Evolutionary conservation across 2,113 vertebrate species (phyloP).

Genomic region (Zapus hudsonius): DNA sequence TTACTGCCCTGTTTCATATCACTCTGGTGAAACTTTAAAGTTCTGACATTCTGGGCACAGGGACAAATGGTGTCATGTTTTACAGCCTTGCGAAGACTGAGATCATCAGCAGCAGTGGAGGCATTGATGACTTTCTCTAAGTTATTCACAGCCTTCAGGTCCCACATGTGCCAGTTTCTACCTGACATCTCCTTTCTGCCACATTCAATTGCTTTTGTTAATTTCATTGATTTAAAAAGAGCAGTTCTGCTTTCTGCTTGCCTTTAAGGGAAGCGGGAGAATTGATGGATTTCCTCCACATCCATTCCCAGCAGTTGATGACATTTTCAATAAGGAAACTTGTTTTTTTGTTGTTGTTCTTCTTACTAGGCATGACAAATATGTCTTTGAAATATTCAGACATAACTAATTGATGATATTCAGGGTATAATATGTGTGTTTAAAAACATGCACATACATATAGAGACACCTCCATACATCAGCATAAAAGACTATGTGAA

Average conservation of each 20-base stretch:
- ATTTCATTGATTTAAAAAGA: slow-evolving; percentile 75
- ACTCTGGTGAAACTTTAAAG: slow-evolving; percentile 1
- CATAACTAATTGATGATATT: neutral
- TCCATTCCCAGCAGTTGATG: slow-evolving; percentile 55
- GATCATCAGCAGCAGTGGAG: slow-evolving; percentile 47
- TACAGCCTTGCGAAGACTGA: slow-evolving; percentile 51
- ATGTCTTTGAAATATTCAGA: neutral
- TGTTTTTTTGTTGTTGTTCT: slow-evolving; percentile 40
- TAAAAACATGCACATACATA: neutral
- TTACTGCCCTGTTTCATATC: slow-evolving; percentile 45
- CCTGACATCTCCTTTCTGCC: slow-evolving; percentile 63
- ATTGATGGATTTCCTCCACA: slow-evolving; percentile 69
- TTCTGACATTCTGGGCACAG: slow-evolving; percentile 59
- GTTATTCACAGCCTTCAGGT: slow-evolving; percentile 61
- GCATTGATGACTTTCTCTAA: slow-evolving; percentile 63
- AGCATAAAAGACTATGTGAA: neutral
- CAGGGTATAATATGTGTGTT: neutral
- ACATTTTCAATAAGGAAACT: slow-evolving; percentile 67
- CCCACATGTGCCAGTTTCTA: slow-evolving; percentile 43
- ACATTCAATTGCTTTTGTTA: slow-evolving; percentile 72
- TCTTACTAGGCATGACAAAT: slow-evolving; percentile 43
- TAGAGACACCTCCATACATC: neutral
- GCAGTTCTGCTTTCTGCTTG: slow-evolving; percentile 58
- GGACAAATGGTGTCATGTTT: slow-evolving; percentile 51
- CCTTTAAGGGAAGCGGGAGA: slow-evolving; percentile 43